phyloP scores from a whole-genome alignment of 2,113 vertebrate species.

The Chamaetylas fuelleborni region DNA sequence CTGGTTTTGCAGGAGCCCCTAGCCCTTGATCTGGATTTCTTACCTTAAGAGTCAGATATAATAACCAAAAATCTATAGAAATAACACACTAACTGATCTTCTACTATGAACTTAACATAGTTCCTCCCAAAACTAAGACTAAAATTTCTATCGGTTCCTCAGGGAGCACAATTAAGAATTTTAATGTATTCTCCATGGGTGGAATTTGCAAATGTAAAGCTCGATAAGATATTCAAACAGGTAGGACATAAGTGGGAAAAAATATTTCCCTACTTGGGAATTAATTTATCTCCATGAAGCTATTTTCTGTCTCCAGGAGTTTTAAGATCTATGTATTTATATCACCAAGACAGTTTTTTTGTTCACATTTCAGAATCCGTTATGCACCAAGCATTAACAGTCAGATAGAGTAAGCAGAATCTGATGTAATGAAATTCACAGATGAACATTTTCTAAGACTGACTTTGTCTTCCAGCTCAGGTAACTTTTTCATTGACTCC shows the following conservation, averaged over 20 bases:
- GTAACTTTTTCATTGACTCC: constrained; percentile 14
- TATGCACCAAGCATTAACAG: constrained; percentile 11
- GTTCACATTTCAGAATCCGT: constrained; percentile 11
- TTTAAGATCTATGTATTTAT: constrained; percentile 14
- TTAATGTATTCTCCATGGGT: neutral
- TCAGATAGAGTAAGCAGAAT: neutral
- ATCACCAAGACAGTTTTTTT: neutral
- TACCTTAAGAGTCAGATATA: neutral
- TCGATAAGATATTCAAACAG: neutral
- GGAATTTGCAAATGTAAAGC: neutral
- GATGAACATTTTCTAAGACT: constrained; percentile 28
- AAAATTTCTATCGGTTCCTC: neutral
- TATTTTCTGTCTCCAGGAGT: neutral
- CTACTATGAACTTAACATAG: neutral
- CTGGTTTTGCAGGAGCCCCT: neutral
- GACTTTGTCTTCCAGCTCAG: constrained; percentile 13
- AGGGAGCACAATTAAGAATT: neutral
- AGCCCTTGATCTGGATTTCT: neutral
- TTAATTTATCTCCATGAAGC: neutral
- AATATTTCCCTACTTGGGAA: neutral
- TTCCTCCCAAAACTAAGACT: neutral
- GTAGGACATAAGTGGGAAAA: neutral
- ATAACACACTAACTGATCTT: neutral
- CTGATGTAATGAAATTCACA: neutral
- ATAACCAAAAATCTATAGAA: neutral